Evolutionary conservation across 1,140 invertebrate genomes (phyloP).

Genomic region (Bombus waltoni): DNA sequence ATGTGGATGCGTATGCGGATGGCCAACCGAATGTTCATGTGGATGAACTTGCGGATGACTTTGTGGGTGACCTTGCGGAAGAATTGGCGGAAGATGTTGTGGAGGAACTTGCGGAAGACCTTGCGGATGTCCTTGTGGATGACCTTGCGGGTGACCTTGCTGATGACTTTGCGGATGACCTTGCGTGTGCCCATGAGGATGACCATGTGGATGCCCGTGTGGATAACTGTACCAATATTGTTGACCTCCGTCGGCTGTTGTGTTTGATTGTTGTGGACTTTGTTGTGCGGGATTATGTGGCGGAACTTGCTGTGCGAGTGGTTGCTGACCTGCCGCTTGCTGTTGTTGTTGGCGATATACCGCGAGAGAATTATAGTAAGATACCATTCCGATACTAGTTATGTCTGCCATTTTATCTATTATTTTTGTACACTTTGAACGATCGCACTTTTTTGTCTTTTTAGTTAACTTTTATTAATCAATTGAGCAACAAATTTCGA

Average conservation of each 20-base stretch:
- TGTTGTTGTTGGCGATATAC: slow-evolving; percentile 73
- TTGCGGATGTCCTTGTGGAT: no score
- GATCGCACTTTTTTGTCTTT: no score
- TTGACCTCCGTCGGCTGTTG: slow-evolving; percentile 31
- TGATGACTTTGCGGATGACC: no score
- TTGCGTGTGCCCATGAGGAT: no score
- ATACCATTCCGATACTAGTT: slow-evolving; percentile 63
- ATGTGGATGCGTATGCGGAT: not conserved
- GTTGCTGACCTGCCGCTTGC: slow-evolving; percentile 47
- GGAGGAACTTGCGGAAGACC: no score
- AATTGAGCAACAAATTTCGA: no score
- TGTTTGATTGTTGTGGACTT: slow-evolving; percentile 30
- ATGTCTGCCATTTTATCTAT: slow-evolving; percentile 49
- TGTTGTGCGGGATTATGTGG: slow-evolving; percentile 51
- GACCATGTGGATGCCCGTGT: not conserved
- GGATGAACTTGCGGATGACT: not conserved
- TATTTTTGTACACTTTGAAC: no score
- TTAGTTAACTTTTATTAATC: no score
- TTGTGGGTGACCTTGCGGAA: no score
- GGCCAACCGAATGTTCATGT: rapidly evolving
- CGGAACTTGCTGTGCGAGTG: slow-evolving; percentile 48
- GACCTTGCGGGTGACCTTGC: no score
- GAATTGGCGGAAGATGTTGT: no score
- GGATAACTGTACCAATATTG: slow-evolving; percentile 67
- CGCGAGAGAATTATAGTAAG: slow-evolving; percentile 68